Conservation (phyloP, 2,113 vertebrate genomes). For the Pleuronectes platessa region DNA sequence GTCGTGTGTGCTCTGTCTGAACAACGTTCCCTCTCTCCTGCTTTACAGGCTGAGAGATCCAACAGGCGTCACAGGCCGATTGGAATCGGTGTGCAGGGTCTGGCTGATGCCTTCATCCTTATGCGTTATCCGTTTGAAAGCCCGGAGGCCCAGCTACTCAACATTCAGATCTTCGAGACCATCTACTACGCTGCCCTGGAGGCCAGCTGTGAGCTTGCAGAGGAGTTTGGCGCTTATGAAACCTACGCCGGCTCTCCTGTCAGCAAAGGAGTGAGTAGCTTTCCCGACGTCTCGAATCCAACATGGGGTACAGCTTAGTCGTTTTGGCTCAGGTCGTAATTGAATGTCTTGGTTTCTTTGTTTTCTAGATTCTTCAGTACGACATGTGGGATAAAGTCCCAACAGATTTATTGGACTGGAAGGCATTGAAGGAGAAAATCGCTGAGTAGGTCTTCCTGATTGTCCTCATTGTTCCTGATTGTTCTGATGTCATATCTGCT, state of each 20-base stretch:
- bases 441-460: conserved; percentile 85
- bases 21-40: background rate
- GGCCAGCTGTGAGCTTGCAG: conserved; percentile 92
- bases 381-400: conserved; percentile 95
- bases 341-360: background rate
- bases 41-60: conserved; percentile 87
- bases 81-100: conserved; percentile 95
- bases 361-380: conserved; percentile 90
- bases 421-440: conserved; percentile 90
- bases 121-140: conserved; percentile 96
- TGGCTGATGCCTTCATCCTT: conserved; percentile 96
- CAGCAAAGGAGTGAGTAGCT: conserved; percentile 91
- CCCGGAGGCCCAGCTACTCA: conserved; percentile 89
- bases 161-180: conserved; percentile 98
- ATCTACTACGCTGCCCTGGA: conserved; percentile 94
- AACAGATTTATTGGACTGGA: conserved; percentile 93
- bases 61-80: conserved; percentile 94
- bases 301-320: background rate
- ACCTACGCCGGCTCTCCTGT: conserved; percentile 92
- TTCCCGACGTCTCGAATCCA: background rate
- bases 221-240: conserved; percentile 86
- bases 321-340: background rate
- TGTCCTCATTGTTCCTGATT: background rate
- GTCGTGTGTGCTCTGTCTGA: background rate
- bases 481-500: background rate